Evolutionary conservation across 2,113 vertebrate species (phyloP), one percentile per base, ranked within the genome.

Genomic region (Alligator mississippiensis): DNA sequence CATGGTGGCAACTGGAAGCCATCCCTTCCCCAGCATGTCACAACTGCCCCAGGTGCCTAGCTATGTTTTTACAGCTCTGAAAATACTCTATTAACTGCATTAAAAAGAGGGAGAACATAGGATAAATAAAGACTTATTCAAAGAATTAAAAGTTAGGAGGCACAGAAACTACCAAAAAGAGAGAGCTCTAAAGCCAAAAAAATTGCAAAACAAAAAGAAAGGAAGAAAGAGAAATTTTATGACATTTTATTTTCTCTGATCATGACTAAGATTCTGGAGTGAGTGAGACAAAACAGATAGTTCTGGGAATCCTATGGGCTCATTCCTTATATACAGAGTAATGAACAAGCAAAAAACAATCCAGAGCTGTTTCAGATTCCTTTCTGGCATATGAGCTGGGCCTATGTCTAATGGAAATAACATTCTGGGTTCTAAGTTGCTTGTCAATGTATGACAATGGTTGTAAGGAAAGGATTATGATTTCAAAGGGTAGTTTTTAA

Each of bases 401-500:
- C 57, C 18, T 21, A 24, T 30, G 9, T 59, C n/a, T 62, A 19
- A 28, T 9, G 54, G 6, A 55, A 76, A 18, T 3, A 28, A n/a
- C 76, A 38, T 54, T 63, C 63, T 55, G 77, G 30, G 75, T 15
- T 47, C 9, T 24, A 58, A 64, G 77, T 38, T 22, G 9, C 5
- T 9, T 30, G 27, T 61, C n/a, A 62, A 4, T 5, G 14, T 59
- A 30, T 6, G 15, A 55, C 30, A 81, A 11, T 0, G 1, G 60
- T 21, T 78, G 78, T 34, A 55, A 91, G 57, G 57, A 91, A 84
- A 87, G 22, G 57, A 60, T 14, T 59, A 11, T 21, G 89, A 30
- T 89, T 87, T 78, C 22, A 82, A 84, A 78, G 18, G 19, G 55
- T 81, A 89, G 54, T 62, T 12, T 68, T 89, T 27, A 87, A 93